Evolutionary conservation across 1,140 invertebrate genomes (phyloP), one percentile per base, ranked within the genome.

Genomic region (Theocolax elegans): DNA sequence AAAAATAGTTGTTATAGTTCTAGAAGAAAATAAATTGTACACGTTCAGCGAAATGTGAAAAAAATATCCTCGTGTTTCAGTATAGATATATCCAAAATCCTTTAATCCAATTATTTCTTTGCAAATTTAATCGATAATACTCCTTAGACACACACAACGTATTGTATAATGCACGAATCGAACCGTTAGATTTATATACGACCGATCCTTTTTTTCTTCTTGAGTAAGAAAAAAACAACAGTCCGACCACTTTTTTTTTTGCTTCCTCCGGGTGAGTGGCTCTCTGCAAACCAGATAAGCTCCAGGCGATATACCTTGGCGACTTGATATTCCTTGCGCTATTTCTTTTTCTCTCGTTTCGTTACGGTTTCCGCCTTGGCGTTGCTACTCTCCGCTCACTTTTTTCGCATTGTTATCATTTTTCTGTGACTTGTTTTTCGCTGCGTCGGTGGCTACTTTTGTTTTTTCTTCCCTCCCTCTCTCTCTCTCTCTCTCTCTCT

Each of bases 281-380:
- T 65, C 23, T 42, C 38, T 44, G 35, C 48, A 54, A 65, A 42
- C 51, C 38, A 66, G 64, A 66, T 66, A 56, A 67, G 42, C 38
- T 48, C 15, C 38, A n/a, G 4, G 8, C 38, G 63, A 21, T 15
- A 31, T 54, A 54, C 9, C 31, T 46, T 25, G 42, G 1, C 25
- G n/a, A 62, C 27, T 42, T 31, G 40, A 19, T 27, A 44, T 27
- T 59, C 19, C 29, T 15, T 23, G 35, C 10, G 29, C 42, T 38
- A 25, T 1, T 27, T 48, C 13, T 27, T 31, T n/a, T 31, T 62
- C 9, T 17, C 1, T 35, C 35, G 15, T 49, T 40, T 49, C 29
- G n/a, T 13, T 3, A 17, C n/a, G 10, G 60, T 21, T 51, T 51
- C 60, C 54, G 42, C n/a, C n/a, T n/a, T n/a, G n/a, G n/a, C n/a